Base-by-base conservation (phyloP, 2,797 vertebrate species). In the Leucoraja ocellata region DNA sequence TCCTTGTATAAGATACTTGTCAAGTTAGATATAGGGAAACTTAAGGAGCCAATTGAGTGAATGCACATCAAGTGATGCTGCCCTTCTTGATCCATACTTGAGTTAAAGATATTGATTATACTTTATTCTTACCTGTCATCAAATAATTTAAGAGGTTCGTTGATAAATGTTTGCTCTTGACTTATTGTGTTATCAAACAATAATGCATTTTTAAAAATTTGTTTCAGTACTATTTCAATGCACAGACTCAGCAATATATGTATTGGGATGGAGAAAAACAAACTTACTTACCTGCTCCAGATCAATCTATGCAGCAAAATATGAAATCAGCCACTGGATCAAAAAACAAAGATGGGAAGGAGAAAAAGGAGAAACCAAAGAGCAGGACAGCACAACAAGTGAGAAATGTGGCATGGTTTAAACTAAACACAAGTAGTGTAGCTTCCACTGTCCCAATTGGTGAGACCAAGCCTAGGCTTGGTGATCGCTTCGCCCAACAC, bases 221-320 rank as follows among this genome's bases (percentile, higher is more conserved):
- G 46, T 54, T 93, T 36, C 93, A 97, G 97, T 97, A 97, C 95
- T 97, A 97, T 94, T 97, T 97, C 94, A 97, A 97, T 58, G 96
- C 97, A 86, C 96, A 97, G 94, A 96, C 95, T 78, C 97, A 97
- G 94, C 96, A 97, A 93, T 97, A 97, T 94, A 71, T 97, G 94
- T 97, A 97, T 94, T 97, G 97, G 97, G 97, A 97, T 93, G 93
- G 95, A 46, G 76, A 94, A 0, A 95, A 96, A 79, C 97, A 97
- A 95, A 95, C 95, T 28, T 97, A 97, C 94, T 91, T 97, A 94
- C 97, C 97, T 84, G 97, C 97, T 73, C 96, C 96, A 54, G 95
- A 96, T 21, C 94, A 93, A 78, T 93, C 95, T 58, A 39, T 94
- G 93, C 95, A 96, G 21, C 39, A 93, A 63, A 86, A 78, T 18